These are phyloP conservation scores for Pantherophis alleghaniensis DNA, from an alignment of 2,797 vertebrate genomes.

Conservation along the genomic window DNA sequence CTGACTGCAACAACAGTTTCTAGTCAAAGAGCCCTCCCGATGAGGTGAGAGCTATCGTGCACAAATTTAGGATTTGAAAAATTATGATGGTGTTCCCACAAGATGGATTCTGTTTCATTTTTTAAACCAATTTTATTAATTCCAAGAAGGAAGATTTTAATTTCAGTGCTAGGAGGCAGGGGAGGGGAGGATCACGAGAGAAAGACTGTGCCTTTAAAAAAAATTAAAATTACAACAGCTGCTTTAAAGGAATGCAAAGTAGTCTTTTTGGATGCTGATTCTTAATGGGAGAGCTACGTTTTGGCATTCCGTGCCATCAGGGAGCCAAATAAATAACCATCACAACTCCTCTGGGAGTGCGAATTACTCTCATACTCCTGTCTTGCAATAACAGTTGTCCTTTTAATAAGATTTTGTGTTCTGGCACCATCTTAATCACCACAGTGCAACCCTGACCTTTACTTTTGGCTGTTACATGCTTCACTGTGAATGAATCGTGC, in stretches of 20 bases:
- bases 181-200: neutral
- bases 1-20: conserved; percentile 43
- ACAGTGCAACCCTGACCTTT: conserved; percentile 60
- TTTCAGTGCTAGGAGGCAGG: conserved; percentile 12
- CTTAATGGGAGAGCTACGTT: conserved; percentile 64
- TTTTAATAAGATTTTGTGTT: conserved; percentile 66
- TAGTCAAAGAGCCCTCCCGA: conserved; percentile 52
- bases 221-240: conserved; percentile 26
- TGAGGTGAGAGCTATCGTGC: conserved; percentile 41
- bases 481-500: conserved; percentile 54
- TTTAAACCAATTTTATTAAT: conserved; percentile 46
- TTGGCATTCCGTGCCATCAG: conserved; percentile 60
- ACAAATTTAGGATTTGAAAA: conserved; percentile 47
- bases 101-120: conserved; percentile 52
- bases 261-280: conserved; percentile 60
- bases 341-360: conserved; percentile 54
- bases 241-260: conserved; percentile 49
- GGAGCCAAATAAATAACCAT: conserved; percentile 30
- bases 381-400: conserved; percentile 45
- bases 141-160: conserved; percentile 31
- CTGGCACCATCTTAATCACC: conserved; percentile 56
- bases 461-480: conserved; percentile 56
- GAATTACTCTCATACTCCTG: conserved; percentile 60
- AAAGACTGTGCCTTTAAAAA: conserved; percentile 1
- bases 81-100: conserved; percentile 48